Evolutionary conservation across 2,888 invertebrate species (phyloP).

Genomic region (Unio pictorum): DNA sequence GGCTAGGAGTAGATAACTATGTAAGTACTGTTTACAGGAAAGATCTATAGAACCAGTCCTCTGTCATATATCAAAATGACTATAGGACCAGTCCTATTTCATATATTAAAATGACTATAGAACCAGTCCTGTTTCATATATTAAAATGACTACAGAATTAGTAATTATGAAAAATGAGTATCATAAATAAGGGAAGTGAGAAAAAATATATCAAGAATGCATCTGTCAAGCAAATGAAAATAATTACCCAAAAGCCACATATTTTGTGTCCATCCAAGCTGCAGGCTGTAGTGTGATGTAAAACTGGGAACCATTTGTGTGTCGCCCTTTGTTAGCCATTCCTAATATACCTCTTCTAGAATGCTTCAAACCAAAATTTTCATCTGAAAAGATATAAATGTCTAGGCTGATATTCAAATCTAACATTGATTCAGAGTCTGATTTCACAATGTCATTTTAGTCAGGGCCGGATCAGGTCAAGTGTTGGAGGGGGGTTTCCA

Average conservation of each 20-base stretch:
- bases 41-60: too few relatives aligned
- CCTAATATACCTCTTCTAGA: slow-evolving; percentile 81
- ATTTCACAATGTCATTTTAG: too few relatives aligned
- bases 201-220: not conserved
- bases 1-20: too few relatives aligned
- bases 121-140: too few relatives aligned
- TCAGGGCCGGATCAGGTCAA: too few relatives aligned
- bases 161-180: not conserved
- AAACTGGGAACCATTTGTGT: slow-evolving; percentile 82
- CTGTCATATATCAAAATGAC: not conserved
- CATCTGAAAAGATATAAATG: slow-evolving; percentile 73
- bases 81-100: not conserved
- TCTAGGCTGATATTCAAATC: not conserved
- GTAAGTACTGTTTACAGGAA: too few relatives aligned
- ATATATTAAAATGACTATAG: too few relatives aligned
- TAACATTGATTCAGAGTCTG: too few relatives aligned
- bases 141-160: not conserved
- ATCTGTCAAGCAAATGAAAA: not conserved
- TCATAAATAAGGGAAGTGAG: not conserved
- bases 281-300: slow-evolving; percentile 79
- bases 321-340: slow-evolving; percentile 81
- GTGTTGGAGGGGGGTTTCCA: too few relatives aligned
- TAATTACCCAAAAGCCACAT: slow-evolving; percentile 81
- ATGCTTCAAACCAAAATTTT: slow-evolving; percentile 80
- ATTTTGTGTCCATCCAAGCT: slow-evolving; percentile 81